A percentile compares a stretch with the other conserved stretches of the same genome.
Evolutionary conservation across 2,113 vertebrate genomes (phyloP).

Genomic region (Nibea albiflora): DNA sequence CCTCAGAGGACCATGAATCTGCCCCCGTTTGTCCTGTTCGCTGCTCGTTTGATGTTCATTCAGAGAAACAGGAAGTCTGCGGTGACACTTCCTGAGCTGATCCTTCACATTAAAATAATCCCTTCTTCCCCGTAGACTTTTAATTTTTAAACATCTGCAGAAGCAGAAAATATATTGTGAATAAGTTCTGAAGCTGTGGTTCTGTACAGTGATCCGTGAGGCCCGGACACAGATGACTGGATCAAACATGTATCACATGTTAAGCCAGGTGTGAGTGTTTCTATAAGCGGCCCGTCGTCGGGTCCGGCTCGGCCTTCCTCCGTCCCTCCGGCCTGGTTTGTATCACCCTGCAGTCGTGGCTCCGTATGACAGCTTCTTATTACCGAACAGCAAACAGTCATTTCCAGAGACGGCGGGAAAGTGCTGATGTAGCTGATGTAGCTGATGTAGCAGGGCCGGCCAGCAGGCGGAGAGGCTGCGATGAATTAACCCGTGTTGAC

Average conservation of each 20-base stretch:
- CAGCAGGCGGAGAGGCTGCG: constrained; percentile 61
- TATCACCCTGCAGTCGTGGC: constrained; percentile 17
- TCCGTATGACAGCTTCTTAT: constrained; percentile 69
- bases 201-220: no score
- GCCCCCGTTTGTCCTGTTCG: constrained; percentile 63
- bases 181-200: no score
- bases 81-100: constrained; percentile 21
- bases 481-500: constrained; percentile 76
- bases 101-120: not conserved
- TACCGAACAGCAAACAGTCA: constrained; percentile 75
- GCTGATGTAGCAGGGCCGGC: constrained; percentile 55
- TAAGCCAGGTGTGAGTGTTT: no score
- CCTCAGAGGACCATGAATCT: constrained; percentile 62
- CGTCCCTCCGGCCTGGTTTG: not conserved
- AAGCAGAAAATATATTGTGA: no score
- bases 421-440: constrained; percentile 79
- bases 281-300: no score
- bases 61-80: constrained; percentile 61
- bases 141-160: not conserved
- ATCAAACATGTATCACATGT: no score
- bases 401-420: constrained; percentile 81
- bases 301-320: not conserved
- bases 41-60: constrained; percentile 67
- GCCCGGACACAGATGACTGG: no score
- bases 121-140: not conserved